phyloP scores from a whole-genome alignment of 2,113 vertebrate genomes.

The Elachura formosa region DNA sequence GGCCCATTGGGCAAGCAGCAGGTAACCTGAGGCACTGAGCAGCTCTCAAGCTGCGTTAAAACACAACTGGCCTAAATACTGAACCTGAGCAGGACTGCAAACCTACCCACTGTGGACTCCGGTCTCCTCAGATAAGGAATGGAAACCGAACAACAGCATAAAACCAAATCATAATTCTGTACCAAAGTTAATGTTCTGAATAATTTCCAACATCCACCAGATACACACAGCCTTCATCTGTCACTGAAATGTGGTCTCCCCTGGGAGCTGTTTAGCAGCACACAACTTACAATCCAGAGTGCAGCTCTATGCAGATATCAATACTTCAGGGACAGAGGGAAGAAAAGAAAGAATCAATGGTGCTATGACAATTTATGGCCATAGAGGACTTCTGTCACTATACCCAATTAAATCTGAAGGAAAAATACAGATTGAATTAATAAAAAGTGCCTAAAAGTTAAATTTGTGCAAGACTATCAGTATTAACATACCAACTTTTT shows the following conservation, averaged over 20 bases:
- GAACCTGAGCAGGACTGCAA: background rate
- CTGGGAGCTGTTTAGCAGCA: background rate
- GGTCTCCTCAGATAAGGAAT: background rate
- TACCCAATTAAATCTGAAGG: background rate
- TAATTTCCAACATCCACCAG: background rate
- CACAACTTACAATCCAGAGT: background rate
- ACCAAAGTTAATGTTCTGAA: background rate
- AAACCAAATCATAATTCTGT: background rate
- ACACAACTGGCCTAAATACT: background rate
- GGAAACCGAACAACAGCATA: background rate
- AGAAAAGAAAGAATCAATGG: background rate
- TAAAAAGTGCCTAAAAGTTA: background rate
- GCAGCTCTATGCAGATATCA: background rate
- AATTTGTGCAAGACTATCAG: background rate
- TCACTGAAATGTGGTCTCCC: background rate
- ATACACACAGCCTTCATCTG: background rate
- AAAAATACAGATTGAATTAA: background rate
- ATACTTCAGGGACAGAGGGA: background rate
- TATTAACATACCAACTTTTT: background rate
- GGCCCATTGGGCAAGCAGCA: conserved; percentile 2
- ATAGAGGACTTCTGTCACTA: background rate
- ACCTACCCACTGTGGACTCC: background rate
- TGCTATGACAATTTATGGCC: background rate
- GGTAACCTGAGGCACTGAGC: background rate
- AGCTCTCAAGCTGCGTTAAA: background rate